A percentile compares a stretch with the other conserved stretches of the same genome.
These are phyloP conservation scores for Anoplophora glabripennis DNA, from an alignment of 1,140 invertebrate species.

Conservation along the genomic window DNA sequence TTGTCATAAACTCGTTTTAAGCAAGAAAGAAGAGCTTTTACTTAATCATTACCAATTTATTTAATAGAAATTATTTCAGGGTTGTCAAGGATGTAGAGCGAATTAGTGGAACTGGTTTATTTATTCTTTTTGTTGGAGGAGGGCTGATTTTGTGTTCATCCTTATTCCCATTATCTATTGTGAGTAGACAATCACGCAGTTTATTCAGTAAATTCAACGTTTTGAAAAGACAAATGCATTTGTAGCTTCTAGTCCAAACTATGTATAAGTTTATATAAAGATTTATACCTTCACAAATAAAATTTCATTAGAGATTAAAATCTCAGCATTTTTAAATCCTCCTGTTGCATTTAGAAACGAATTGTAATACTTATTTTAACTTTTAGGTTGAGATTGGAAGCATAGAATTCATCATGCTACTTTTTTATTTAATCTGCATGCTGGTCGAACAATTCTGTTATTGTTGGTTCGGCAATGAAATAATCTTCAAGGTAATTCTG, in stretches of 20 bases:
- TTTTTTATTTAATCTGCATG: neutral
- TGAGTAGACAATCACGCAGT: neutral
- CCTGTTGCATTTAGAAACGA: too few species aligned
- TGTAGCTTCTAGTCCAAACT: too few species aligned
- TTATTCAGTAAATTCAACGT: neutral
- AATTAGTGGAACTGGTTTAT: neutral
- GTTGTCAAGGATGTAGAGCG: too few species aligned
- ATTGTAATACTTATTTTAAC: neutral
- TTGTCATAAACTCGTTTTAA: too few species aligned
- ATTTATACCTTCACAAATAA: too few species aligned
- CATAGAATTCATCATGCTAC: neutral
- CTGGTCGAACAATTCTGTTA: neutral
- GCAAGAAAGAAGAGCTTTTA: too few species aligned
- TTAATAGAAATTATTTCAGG: too few species aligned
- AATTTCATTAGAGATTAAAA: too few species aligned
- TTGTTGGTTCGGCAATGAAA: constrained; percentile 5
- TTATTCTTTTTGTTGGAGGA: neutral
- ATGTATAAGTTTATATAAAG: too few species aligned
- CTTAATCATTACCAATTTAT: too few species aligned
- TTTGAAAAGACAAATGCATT: too few species aligned
- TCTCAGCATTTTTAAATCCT: too few species aligned
- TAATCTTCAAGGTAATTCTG: constrained; percentile 1
- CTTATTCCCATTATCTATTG: neutral
- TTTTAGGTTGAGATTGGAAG: neutral
- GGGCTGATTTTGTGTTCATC: neutral